Conservation (phyloP, 1,140 invertebrate species). For the Halotydeus destructor region DNA sequence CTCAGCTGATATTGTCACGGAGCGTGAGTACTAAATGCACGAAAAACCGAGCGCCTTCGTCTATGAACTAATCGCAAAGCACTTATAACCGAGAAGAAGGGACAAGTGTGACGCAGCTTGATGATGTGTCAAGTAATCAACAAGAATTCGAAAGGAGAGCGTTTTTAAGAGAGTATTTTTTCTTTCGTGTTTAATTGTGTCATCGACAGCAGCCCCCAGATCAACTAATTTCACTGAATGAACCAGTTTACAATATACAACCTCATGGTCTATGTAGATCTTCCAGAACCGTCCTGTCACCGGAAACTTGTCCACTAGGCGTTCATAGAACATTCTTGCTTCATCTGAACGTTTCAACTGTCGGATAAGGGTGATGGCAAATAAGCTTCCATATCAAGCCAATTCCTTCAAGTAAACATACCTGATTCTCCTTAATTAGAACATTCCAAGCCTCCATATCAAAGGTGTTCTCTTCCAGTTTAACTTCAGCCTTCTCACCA, state of each 20-base stretch:
- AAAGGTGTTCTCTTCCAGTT: slow-evolving; percentile 57
- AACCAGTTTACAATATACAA: slow-evolving; percentile 23
- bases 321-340: slow-evolving; percentile 76
- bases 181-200: too few species aligned
- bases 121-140: too few species aligned
- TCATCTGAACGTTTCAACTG: slow-evolving; percentile 42
- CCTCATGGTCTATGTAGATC: slow-evolving; percentile 98
- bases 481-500: slow-evolving; percentile 27
- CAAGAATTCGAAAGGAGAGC: too few species aligned
- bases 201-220: too few species aligned
- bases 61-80: neutral
- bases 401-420: slow-evolving; percentile 18
- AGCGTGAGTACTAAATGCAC: too few species aligned
- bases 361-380: slow-evolving; percentile 1
- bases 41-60: slow-evolving; percentile 6
- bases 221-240: too few species aligned
- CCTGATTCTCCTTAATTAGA: slow-evolving; percentile 61
- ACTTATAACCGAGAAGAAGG: neutral
- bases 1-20: too few species aligned
- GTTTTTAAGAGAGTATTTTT: too few species aligned
- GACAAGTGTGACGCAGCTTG: neutral
- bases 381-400: too few species aligned
- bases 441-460: slow-evolving; percentile 94
- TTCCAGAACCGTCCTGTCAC: slow-evolving; percentile 96
- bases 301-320: slow-evolving; percentile 74